phyloP scores from a whole-genome alignment of 2,797 vertebrate genomes.

The Phoebastria nigripes region DNA sequence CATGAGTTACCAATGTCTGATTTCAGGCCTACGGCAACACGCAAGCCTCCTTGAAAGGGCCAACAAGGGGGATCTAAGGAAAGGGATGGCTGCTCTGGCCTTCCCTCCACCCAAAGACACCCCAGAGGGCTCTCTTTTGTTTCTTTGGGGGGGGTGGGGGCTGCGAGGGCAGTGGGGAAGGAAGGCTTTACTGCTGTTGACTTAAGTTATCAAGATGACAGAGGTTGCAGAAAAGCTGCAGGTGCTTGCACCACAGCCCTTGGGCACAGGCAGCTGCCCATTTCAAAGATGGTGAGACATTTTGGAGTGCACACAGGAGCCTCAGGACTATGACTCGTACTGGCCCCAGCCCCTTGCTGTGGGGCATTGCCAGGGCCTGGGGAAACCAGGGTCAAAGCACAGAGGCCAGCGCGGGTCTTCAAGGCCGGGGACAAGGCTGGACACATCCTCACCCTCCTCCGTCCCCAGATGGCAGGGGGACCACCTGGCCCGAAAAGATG shows the following conservation, averaged over 20 bases:
- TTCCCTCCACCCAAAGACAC: background rate
- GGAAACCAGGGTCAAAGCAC: background rate
- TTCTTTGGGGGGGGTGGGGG: background rate
- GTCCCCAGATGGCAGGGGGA: rapidly evolving
- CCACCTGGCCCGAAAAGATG: background rate
- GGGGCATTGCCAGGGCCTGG: background rate
- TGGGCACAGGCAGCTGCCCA: background rate
- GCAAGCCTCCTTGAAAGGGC: background rate
- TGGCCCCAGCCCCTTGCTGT: background rate
- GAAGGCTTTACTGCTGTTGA: background rate
- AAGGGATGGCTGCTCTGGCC: background rate
- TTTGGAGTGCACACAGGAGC: background rate
- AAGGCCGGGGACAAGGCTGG: background rate
- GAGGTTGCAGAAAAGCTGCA: background rate
- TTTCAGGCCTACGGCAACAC: background rate
- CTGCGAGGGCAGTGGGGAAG: no score
- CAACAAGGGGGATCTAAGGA: background rate
- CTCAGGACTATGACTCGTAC: background rate
- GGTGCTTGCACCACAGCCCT: background rate
- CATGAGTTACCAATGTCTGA: background rate
- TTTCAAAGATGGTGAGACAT: background rate
- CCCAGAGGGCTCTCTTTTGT: background rate
- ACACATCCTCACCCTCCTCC: background rate
- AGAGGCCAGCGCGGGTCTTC: rapidly evolving
- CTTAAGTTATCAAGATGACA: background rate